Conservation (phyloP, 2,113 vertebrate genomes). For the Ceratotherium simum region DNA sequence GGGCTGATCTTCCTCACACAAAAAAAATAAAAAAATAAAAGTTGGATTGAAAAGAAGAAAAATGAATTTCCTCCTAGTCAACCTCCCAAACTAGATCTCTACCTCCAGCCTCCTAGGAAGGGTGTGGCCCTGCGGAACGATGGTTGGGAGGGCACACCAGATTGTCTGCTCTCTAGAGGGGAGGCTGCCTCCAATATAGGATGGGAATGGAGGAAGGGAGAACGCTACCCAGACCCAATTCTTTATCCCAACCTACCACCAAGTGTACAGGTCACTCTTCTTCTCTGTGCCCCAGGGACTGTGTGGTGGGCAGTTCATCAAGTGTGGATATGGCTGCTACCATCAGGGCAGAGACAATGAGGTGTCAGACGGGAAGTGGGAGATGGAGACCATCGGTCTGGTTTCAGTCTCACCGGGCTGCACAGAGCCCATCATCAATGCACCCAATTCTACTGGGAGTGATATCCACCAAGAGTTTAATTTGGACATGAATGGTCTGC, state of each 20-base stretch:
- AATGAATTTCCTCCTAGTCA: background rate
- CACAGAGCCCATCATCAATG: rapidly evolving
- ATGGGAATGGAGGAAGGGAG: rapidly evolving
- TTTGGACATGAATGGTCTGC: rapidly evolving
- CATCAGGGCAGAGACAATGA: background rate
- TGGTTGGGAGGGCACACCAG: rapidly evolving
- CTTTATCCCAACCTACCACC: too few relatives aligned
- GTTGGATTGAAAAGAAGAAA: background rate
- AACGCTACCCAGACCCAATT: background rate
- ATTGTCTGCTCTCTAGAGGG: background rate
- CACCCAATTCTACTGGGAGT: rapidly evolving
- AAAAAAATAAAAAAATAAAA: background rate
- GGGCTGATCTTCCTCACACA: too few relatives aligned
- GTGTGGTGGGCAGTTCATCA: rapidly evolving
- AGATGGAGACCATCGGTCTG: rapidly evolving
- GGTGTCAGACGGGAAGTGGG: background rate
- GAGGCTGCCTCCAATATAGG: too few relatives aligned
- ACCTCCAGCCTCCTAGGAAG: too few relatives aligned
- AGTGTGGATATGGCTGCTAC: rapidly evolving
- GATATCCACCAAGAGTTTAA: rapidly evolving
- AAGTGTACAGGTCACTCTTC: rapidly evolving
- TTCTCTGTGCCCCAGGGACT: rapidly evolving
- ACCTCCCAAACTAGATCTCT: background rate
- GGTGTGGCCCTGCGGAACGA: rapidly evolving
- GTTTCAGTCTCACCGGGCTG: rapidly evolving